Evolutionary conservation across 1,140 invertebrate genomes (phyloP).

Genomic region (Scaptomyza graminum): DNA sequence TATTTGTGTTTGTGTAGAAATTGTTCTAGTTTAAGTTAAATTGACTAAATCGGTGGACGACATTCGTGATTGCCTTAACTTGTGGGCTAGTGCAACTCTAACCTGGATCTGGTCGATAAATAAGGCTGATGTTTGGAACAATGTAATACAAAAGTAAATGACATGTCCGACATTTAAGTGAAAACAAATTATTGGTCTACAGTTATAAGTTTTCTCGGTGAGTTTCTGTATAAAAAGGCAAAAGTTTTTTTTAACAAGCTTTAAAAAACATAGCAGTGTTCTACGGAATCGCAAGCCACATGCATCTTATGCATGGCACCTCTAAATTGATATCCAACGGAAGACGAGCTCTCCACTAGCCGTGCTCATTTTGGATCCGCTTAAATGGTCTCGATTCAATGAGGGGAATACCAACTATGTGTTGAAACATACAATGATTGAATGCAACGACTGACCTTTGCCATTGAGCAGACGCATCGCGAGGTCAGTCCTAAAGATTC

Average conservation of each 20-base stretch:
- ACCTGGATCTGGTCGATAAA: constrained; percentile 4
- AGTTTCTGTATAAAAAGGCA: constrained; percentile 10
- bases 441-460: constrained; percentile 52
- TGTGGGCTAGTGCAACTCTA: constrained; percentile 2
- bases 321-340: constrained; percentile 48
- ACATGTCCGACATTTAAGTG: constrained; percentile 16
- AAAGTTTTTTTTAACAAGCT: neutral
- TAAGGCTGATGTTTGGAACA: neutral
- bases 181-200: constrained; percentile 52
- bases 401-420: constrained; percentile 40
- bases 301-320: constrained; percentile 70
- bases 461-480: constrained; percentile 66
- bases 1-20: neutral
- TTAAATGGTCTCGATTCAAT: constrained; percentile 24
- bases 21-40: too few relatives aligned
- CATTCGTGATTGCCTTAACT: too few relatives aligned
- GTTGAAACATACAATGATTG: constrained; percentile 51
- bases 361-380: constrained; percentile 49
- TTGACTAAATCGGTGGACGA: too few relatives aligned
- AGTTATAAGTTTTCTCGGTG: constrained; percentile 67
- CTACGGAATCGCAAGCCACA: constrained; percentile 52
- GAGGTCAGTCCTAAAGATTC: constrained; percentile 52
- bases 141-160: neutral
- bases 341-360: constrained; percentile 8
- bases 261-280: constrained; percentile 49